Conservation (phyloP, 2,797 vertebrate species). For the Rhabdophis nuchalis region DNA sequence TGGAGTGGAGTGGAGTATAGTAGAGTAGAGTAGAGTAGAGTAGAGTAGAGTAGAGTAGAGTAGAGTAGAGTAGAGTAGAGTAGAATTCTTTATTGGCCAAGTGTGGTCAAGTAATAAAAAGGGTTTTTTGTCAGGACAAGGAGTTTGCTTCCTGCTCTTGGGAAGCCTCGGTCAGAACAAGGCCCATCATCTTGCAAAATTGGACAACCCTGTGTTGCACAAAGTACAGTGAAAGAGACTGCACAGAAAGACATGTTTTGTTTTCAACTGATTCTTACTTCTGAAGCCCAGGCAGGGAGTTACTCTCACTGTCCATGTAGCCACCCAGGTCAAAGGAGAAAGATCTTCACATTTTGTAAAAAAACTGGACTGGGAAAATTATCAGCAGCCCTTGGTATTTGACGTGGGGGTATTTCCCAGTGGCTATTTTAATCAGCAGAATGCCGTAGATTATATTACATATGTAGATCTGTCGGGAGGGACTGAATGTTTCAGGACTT, state of each 20-base stretch:
- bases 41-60: no score
- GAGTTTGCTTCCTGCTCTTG: no score
- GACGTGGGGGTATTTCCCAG: background rate
- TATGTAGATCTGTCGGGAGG: background rate
- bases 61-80: no score
- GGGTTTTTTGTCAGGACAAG: no score
- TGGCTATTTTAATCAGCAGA: background rate
- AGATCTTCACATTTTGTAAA: background rate
- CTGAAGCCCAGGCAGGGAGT: background rate
- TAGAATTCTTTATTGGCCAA: no score
- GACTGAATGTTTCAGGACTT: constrained; percentile 6
- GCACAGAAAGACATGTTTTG: background rate
- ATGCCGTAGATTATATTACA: background rate
- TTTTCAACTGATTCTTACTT: background rate
- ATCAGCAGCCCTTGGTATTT: background rate
- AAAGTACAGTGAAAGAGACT: background rate
- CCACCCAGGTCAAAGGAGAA: background rate
- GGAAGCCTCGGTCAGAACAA: no score
- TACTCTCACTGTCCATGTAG: background rate
- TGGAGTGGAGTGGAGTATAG: no score
- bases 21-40: no score
- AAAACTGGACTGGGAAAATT: background rate
- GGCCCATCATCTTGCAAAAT: background rate
- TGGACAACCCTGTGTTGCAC: background rate
- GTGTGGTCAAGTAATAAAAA: no score